Evolutionary conservation across 2,888 invertebrate genomes (phyloP).

Genomic region (Pyrrhosoma nymphula): DNA sequence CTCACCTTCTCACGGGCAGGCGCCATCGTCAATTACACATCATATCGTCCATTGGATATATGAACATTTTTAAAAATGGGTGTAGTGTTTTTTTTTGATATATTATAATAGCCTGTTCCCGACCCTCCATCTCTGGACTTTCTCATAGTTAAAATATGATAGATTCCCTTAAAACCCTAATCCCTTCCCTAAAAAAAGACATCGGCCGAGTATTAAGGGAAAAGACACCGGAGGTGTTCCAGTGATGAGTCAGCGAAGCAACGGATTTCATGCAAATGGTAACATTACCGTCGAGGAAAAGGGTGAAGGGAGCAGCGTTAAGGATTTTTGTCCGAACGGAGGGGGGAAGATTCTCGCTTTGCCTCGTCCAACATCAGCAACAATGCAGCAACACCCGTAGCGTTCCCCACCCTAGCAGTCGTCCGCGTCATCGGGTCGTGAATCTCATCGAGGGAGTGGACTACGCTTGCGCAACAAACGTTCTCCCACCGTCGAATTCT

Average conservation of each 20-base stretch:
- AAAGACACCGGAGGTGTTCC: neutral
- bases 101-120: neutral
- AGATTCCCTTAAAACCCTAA: neutral
- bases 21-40: neutral
- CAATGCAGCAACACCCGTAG: too few species aligned
- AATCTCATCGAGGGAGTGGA: neutral
- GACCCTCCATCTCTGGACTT: neutral
- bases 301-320: too few species aligned
- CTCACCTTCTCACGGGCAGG: neutral
- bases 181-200: too few species aligned
- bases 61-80: neutral
- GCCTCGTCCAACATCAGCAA: too few species aligned
- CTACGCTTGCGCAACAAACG: neutral
- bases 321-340: too few species aligned
- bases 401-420: too few species aligned
- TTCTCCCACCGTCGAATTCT: neutral
- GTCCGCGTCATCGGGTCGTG: neutral
- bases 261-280: too few species aligned
- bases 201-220: neutral
- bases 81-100: neutral
- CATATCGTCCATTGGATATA: neutral
- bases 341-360: too few species aligned
- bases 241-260: neutral
- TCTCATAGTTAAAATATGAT: neutral
- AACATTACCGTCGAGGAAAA: too few species aligned